A percentile compares a stretch with the other conserved stretches of the same genome.
Evolutionary conservation across 2,113 vertebrate species (phyloP).

Genomic region (Mugil cephalus): DNA sequence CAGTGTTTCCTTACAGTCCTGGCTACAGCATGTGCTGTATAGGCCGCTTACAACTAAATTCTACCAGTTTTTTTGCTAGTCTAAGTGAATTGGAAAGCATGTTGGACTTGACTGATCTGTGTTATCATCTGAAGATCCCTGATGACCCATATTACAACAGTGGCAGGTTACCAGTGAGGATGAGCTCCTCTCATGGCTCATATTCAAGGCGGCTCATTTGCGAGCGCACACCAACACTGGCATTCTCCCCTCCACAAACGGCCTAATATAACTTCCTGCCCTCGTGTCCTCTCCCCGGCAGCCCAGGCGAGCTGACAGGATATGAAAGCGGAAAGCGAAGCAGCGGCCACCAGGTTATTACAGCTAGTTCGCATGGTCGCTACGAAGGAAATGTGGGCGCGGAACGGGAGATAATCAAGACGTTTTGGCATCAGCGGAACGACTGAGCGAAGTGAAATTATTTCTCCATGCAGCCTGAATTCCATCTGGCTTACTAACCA

Average conservation of each 20-base stretch:
- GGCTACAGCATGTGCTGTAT: neutral
- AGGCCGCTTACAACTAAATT: constrained; percentile 2
- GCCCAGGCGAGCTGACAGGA: constrained; percentile 34
- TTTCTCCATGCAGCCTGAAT: constrained; percentile 57
- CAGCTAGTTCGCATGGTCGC: constrained; percentile 20
- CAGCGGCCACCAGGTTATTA: constrained; percentile 33
- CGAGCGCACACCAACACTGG: constrained; percentile 44
- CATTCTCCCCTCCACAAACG: neutral
- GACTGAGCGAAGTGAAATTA: constrained; percentile 44
- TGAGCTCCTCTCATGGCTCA: constrained; percentile 66
- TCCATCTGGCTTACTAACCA: constrained; percentile 59
- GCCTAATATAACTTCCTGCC: constrained; percentile 54
- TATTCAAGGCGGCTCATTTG: constrained; percentile 57
- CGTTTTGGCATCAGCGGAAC: constrained; percentile 37
- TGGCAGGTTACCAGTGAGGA: constrained; percentile 64
- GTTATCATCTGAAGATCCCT: constrained; percentile 42
- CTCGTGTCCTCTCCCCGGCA: constrained; percentile 29
- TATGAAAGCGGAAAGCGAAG: constrained; percentile 44
- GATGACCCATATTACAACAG: constrained; percentile 69
- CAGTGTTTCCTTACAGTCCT: neutral
- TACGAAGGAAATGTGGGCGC: constrained; percentile 16
- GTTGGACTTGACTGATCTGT: constrained; percentile 38
- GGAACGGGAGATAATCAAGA: constrained; percentile 53
- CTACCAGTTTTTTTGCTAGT: neutral
- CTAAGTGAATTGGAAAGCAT: constrained; percentile 25